Evolutionary conservation across 2,888 invertebrate species (phyloP), one percentile per base, ranked within the genome.

Genomic region (Oligia latruncula): DNA sequence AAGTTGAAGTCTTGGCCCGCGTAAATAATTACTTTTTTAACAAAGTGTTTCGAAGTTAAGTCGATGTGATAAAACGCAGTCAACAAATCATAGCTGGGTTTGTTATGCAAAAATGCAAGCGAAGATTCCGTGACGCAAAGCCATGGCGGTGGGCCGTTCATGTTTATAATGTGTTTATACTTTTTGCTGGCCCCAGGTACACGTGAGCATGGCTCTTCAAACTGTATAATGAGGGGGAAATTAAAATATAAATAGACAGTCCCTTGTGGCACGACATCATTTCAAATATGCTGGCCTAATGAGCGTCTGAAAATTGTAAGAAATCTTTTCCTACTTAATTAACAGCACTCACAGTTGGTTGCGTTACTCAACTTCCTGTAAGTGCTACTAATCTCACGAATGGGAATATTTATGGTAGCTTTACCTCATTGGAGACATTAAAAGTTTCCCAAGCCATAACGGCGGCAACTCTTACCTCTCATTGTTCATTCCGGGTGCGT

Each of bases 401-500:
- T 93, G 93, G 93, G 92, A 92, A 93, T 95, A 95, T 95, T 96
- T 95, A 96, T 94, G 94, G 91, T 85, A 90, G 92, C 94, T 91
- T 93, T 95, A 95, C 95, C 94, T 95, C 96, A 96, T 96, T 96
- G 95, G 95, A 93, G 94, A 94, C 96, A 96, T 96, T 96, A 95
- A 96, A 96, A 97, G 90, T 95, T 96, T 96, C 94, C 93, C 90
- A 92, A 95, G 93, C 93, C 93, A 95, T 95, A 95, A 95, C 93
- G 92, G 92, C 91, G 93, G 93, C 92, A 94, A 93, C 93, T 94
- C 94, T 93, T 92, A 92, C 94, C 93, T 92, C 94, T 95, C 95
- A 96, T 96, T 96, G 95, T 95, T 96, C 95, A 97, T 97, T 96
- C 96, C 92, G 93, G 92, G 93, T 94, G 95, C 96, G 97, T 96